Percentiles rank a stretch among this genome's conserved stretches.
Evolutionary conservation across 1,140 invertebrate genomes (phyloP).

Genomic region (Ganaspis sp.): DNA sequence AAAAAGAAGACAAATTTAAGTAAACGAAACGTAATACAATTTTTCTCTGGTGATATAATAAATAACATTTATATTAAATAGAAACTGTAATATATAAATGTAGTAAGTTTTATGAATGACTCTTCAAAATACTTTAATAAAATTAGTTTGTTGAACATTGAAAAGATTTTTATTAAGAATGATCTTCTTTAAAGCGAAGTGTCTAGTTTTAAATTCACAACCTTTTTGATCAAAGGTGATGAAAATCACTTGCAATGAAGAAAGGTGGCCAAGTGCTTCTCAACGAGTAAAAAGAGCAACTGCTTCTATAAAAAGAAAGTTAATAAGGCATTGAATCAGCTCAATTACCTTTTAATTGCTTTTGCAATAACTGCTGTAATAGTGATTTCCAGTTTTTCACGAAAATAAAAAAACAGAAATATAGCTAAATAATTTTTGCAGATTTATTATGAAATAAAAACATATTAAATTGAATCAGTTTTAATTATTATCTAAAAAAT

Average conservation of each 20-base stretch:
- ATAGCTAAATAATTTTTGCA: not conserved
- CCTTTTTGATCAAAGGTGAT: slow-evolving; percentile 2
- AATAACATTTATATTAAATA: slow-evolving; percentile 5
- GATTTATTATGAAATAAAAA: too few species aligned
- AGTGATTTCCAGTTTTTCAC: not conserved
- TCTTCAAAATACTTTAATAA: slow-evolving; percentile 4
- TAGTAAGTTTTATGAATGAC: not conserved
- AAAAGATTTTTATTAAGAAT: not conserved
- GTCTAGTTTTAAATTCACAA: not conserved
- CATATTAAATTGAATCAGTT: too few species aligned
- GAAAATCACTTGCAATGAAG: not conserved
- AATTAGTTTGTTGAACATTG: not conserved
- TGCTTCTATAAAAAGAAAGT: not conserved
- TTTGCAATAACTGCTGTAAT: not conserved
- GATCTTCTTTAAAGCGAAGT: not conserved
- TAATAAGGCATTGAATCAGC: slow-evolving; percentile 3
- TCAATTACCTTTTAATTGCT: slow-evolving; percentile 9
- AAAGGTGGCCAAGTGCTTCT: not conserved
- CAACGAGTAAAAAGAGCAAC: not conserved
- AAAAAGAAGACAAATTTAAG: too few species aligned
- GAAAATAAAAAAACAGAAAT: not conserved
- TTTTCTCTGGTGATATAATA: not conserved
- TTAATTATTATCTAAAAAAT: too few species aligned
- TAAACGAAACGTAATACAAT: not conserved
- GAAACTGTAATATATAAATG: slow-evolving; percentile 31